Base-by-base conservation (phyloP, 2,797 vertebrate species). In the Lepidocolaptes lacrymiger region DNA sequence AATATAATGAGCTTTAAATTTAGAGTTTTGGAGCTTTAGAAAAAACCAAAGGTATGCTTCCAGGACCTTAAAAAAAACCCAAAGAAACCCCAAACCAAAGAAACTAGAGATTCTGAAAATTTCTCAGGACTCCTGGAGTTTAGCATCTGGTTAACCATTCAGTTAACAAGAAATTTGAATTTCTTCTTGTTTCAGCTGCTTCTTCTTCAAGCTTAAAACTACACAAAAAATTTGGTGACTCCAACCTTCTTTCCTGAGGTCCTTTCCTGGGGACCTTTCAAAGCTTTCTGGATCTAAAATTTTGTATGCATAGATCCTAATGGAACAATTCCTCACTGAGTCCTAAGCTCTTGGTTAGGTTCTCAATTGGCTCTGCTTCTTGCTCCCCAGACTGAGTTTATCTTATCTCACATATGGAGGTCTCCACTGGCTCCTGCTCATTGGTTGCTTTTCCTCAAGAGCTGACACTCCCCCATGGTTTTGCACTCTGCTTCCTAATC, bases 81-180 rank as follows among this genome's bases (percentile, higher is more conserved):
- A 86, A 89, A 75, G 51, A 68, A 85, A 28, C 10, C 21, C 20
- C 63, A 83, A 79, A 88, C 6, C 32, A 72, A 86, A 93, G 52
- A 94, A 88, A 85, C 32, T 32, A 61, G 82, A 74, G 21, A 58
- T 88, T 88, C 43, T 67, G 61, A 91, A 85, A 71, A 83, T 61
- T 64, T 83, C 67, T 37, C 56, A 34, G 26, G 49, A 27, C 61
- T 77, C 54, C 30, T 75, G 76, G 27, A 93, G 48, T 30, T 88
- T 87, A 92, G 34, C 64, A 59, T 74, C 76, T 5, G 1, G 28
- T 90, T 90, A 90, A 69, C 51, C 39, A 58, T 83, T 69, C 7
- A 0, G 41, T 85, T 85, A 91, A 85, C 66, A 93, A 66, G 69
- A 93, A 94, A 95, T 87, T 6, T 71, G 56, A 92, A 91, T 76